phyloP scores from a whole-genome alignment of 2,113 vertebrate species.

The Pluvialis apricaria region DNA sequence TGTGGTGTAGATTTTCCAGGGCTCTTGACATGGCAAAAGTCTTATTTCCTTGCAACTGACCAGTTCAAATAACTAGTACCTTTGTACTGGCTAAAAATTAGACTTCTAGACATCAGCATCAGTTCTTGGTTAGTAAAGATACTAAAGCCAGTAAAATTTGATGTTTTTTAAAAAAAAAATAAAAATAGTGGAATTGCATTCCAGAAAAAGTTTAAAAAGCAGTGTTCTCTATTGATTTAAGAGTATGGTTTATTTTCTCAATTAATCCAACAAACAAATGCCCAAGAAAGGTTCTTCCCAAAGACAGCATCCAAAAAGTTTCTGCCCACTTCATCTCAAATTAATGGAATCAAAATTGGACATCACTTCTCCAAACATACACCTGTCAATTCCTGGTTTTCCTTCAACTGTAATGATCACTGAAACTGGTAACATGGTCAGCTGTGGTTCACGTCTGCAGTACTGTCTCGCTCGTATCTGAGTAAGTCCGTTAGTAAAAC shows the following conservation, averaged over 20 bases:
- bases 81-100: not conserved
- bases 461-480: not conserved
- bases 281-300: not conserved
- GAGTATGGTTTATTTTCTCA: not conserved
- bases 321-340: not conserved
- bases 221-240: not conserved
- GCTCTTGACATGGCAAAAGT: not conserved
- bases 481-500: not conserved
- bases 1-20: not conserved
- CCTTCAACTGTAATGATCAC: not conserved
- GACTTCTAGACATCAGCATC: not conserved
- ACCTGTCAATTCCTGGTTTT: not conserved
- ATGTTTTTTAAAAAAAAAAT: not conserved
- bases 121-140: not conserved
- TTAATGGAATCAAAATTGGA: not conserved
- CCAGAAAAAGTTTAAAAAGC: not conserved
- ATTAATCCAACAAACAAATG: not conserved
- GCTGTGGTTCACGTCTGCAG: not conserved
- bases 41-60: not conserved
- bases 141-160: not conserved
- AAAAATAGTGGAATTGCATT: not conserved
- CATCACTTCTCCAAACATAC: not conserved
- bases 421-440: not conserved
- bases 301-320: not conserved
- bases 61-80: not conserved